A percentile compares a stretch with the other conserved stretches of the same genome.
phyloP scores from a whole-genome alignment of 2,888 invertebrate species.

The Leptinotarsa juncta region DNA sequence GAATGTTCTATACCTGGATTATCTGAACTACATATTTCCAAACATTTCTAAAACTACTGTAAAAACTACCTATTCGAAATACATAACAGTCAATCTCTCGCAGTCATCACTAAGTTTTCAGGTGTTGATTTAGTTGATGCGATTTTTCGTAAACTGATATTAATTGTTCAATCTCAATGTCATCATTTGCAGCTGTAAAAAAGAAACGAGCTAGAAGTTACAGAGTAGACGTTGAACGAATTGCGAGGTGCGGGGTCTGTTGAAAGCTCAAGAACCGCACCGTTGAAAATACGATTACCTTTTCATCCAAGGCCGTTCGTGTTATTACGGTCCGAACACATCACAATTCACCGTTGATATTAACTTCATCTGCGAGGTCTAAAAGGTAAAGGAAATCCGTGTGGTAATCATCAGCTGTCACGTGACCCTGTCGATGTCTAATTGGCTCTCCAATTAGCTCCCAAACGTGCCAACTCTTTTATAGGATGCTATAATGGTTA shows the following conservation, averaged over 20 bases:
- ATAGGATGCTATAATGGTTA: slow-evolving; percentile 46
- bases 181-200: no score
- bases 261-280: neutral
- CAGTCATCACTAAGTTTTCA: no score
- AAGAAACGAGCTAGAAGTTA: no score
- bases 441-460: slow-evolving; percentile 47
- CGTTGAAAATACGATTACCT: slow-evolving; percentile 1
- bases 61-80: no score
- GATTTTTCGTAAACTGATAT: no score
- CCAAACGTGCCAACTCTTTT: slow-evolving; percentile 48
- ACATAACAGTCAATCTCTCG: no score
- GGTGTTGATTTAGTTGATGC: no score
- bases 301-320: neutral
- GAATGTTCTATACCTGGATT: no score
- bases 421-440: slow-evolving; percentile 42
- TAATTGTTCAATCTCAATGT: no score
- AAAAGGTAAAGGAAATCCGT: slow-evolving; percentile 18
- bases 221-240: neutral
- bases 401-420: slow-evolving; percentile 33
- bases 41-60: no score
- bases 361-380: slow-evolving; percentile 19
- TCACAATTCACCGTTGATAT: slow-evolving; percentile 11
- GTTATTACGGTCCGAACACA: neutral
- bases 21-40: no score
- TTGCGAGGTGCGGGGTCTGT: neutral